Base-by-base conservation (phyloP, 2,888 invertebrate species). In the Lasioglossum oenotherae region DNA sequence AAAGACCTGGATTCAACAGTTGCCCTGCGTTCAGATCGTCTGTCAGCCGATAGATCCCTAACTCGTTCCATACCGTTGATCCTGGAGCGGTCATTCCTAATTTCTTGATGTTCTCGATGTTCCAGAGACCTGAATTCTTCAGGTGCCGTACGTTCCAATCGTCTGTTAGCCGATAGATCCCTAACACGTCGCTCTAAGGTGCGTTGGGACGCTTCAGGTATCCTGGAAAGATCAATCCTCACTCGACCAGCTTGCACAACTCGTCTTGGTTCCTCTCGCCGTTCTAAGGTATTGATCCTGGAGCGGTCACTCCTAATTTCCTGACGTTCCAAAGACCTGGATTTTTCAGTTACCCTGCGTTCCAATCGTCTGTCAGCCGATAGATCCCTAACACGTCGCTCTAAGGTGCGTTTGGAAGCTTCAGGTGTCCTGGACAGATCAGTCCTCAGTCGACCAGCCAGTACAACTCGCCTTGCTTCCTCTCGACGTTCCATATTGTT, bases 11-110 rank as follows among this genome's bases (percentile, higher is more conserved):
- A 6, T 16, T 16, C 44, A 0, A 3, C 16, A 8, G 46, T 23
- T 72, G 6, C 44, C 16, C 19, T 46, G 35, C 69, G 69, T 10
- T 73, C 73, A 0, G 16, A 72, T 46, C 72, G 44, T 46, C 46
- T 41, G 14, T 72, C 72, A 27, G 16, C 19, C 16, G 72, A 46
- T 46, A 44, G 27, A 44, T 72, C n/a, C n/a, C 71, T 72, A 14
- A 44, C 44, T 2, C 44, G 71, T 16, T 71, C 71, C n/a, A 44
- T n/a, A n/a, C 1, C 14, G n/a, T 71, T 44, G 12, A 71, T n/a
- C 14, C 71, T 71, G 4, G 44, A 71, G 4, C 71, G 80, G 19
- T 74, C 64, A 16, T 46, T 35, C 23, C 60, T 82, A 16, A n/a
- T 14, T 57, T 79, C 64, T 10, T 60, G 73, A 5, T 57, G 82